Evolutionary conservation across 2,113 vertebrate species (phyloP).

Genomic region (Pongo abelii): DNA sequence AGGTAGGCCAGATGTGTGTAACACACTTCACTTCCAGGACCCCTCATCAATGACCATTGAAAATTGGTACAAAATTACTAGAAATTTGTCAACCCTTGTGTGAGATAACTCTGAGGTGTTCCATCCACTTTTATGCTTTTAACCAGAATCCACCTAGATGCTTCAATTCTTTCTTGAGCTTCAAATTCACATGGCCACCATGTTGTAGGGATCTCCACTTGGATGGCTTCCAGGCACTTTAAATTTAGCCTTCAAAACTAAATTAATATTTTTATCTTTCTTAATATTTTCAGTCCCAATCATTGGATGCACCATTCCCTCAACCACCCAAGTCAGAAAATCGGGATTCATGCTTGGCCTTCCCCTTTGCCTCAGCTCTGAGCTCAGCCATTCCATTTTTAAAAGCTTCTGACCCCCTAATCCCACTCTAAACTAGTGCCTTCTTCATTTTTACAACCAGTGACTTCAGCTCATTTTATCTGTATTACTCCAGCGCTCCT

Average conservation of each 20-base stretch:
- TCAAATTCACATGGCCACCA: background rate
- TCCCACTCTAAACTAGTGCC: background rate
- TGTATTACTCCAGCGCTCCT: background rate
- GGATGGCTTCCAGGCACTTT: background rate
- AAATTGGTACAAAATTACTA: background rate
- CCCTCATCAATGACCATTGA: background rate
- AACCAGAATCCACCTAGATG: background rate
- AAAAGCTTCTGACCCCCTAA: background rate
- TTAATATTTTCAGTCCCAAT: background rate
- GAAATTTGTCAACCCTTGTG: rapidly evolving
- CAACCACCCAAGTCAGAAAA: background rate
- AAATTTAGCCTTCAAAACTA: background rate
- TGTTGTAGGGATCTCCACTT: background rate
- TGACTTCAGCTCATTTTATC: background rate
- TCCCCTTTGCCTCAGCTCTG: background rate
- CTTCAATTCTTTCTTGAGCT: background rate
- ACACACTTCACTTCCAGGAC: background rate
- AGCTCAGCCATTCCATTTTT: background rate
- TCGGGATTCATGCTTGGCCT: background rate
- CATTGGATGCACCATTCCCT: background rate
- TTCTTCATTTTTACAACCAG: background rate
- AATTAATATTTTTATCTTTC: background rate
- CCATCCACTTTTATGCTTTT: background rate
- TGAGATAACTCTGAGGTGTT: background rate
- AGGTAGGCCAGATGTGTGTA: background rate